phyloP scores from a whole-genome alignment of 23 tunicate species.

The Ciona savignyi region DNA sequence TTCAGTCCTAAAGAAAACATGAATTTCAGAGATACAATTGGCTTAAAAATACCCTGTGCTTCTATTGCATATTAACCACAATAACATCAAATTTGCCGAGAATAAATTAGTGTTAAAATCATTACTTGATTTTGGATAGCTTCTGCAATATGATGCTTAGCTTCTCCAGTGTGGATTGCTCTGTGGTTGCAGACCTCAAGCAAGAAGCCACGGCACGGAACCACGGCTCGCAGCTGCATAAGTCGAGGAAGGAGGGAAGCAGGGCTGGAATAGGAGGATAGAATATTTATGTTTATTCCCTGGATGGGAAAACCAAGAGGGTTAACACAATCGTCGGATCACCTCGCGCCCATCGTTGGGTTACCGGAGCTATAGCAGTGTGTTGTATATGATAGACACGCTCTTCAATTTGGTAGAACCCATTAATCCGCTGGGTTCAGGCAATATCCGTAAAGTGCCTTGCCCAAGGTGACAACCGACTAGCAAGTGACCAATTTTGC shows the following conservation, averaged over 20 bases:
- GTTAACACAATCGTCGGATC: too few species aligned
- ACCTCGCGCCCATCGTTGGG: too few species aligned
- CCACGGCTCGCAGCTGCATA: slow-evolving; percentile 68
- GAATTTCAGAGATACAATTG: neutral
- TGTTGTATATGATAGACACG: too few species aligned
- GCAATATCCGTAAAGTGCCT: too few species aligned
- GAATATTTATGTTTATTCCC: too few species aligned
- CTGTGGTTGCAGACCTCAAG: slow-evolving; percentile 24
- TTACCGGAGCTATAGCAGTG: too few species aligned
- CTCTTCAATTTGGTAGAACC: too few species aligned
- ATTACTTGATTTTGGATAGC: slow-evolving; percentile 67
- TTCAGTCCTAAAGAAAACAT: neutral
- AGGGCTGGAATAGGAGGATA: slow-evolving; percentile 7
- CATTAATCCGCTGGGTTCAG: too few species aligned
- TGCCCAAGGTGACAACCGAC: too few species aligned
- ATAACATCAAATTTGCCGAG: too few species aligned
- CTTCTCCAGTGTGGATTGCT: slow-evolving; percentile 42
- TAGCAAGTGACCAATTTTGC: too few species aligned
- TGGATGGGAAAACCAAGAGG: too few species aligned
- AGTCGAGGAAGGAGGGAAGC: slow-evolving; percentile 46
- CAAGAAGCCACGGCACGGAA: slow-evolving; percentile 64
- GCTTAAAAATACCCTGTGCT: neutral
- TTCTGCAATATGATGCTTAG: slow-evolving; percentile 72
- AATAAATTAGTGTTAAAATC: neutral
- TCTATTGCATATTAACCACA: neutral